A percentile compares a stretch with the other conserved stretches of the same genome.
These are phyloP conservation scores for Disparrhopalites patrizii DNA, from an alignment of 2,888 invertebrate species.

Conservation along the genomic window DNA sequence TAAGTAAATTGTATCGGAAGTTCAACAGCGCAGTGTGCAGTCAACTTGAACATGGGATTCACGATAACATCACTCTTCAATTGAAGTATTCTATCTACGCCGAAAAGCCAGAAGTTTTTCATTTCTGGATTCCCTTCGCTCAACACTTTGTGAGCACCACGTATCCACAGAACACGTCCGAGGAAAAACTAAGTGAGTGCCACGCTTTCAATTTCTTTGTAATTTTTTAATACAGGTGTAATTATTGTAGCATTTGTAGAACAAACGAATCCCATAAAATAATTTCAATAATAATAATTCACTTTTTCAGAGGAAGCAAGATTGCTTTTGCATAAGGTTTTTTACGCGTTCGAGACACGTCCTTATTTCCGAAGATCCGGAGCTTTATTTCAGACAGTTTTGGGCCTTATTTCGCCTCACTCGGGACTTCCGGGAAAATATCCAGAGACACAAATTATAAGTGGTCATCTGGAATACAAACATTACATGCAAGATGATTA, in stretches of 20 bases:
- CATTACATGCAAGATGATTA: conserved; percentile 95
- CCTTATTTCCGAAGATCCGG: conserved; percentile 69
- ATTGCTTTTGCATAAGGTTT: conserved; percentile 65
- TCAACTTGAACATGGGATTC: conserved; percentile 43
- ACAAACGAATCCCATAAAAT: no score
- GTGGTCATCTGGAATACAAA: conserved; percentile 86
- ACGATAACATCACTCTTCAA: conserved; percentile 43
- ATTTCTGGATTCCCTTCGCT: conserved; percentile 67
- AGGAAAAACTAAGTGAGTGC: conserved; percentile 64
- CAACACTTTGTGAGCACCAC: conserved; percentile 74
- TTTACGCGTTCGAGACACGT: conserved; percentile 63
- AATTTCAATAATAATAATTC: conserved; percentile 48
- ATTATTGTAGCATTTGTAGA: background rate
- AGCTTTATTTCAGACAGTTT: conserved; percentile 37
- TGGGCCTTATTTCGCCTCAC: conserved; percentile 45
- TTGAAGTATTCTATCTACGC: conserved; percentile 46
- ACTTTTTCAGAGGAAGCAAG: conserved; percentile 60
- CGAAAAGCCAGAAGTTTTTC: conserved; percentile 62
- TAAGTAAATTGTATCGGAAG: conserved; percentile 33
- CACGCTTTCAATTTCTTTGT: background rate
- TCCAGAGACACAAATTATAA: conserved; percentile 54
- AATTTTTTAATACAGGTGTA: no score
- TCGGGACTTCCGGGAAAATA: conserved; percentile 48
- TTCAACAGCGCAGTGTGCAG: conserved; percentile 41
- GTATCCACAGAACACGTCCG: conserved; percentile 63